Evolutionary conservation across 2,113 vertebrate species (phyloP), one percentile per base, ranked within the genome.

Genomic region (Sylvietta virens): DNA sequence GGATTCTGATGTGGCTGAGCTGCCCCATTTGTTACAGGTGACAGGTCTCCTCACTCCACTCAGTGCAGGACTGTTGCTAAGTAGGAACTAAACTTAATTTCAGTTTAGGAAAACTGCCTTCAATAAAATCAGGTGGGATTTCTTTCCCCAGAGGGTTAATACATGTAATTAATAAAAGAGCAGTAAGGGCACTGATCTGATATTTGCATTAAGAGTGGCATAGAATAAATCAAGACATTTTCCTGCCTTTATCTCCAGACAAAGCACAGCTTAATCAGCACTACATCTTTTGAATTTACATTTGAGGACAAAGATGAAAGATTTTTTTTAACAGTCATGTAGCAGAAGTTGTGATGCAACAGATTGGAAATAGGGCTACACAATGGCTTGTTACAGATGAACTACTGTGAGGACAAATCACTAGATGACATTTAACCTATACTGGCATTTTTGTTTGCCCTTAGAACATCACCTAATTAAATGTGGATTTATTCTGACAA

Each of bases 401-500:
- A 73, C 76, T 92, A 35, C 58, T 50, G 54, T 33, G 62, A 92
- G 54, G 58, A 92, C 62, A 90, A 97, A 93, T 92, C 80, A 72
- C 93, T 86, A 94, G 62, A 44, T 62, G 92, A 86, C 90, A 93
- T 88, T 92, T 95, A 93, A 95, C 92, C 94, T 86, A 58, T 54
- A 79, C 4, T 92, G 67, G 62, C 86, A 90, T 73, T 88, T 94
- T 80, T 94, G 24, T 80, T 92, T 92, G 79, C 88, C 85, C 86
- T 96, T 58, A 92, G 71, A 97, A 81, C 67, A 81, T 51, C 67
- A 70, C 67, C 73, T 78, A 95, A 94, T 93, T 94, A 94, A 90
- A 92, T 73, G 72, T 92, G 88, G 81, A 90, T 95, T 97, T 95
- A 95, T 94, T 97, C 47, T 94, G 94, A 92, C 88, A 93, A 83